phyloP scores from a whole-genome alignment of 1,140 invertebrate species.

The Drosophila quadrilineata region DNA sequence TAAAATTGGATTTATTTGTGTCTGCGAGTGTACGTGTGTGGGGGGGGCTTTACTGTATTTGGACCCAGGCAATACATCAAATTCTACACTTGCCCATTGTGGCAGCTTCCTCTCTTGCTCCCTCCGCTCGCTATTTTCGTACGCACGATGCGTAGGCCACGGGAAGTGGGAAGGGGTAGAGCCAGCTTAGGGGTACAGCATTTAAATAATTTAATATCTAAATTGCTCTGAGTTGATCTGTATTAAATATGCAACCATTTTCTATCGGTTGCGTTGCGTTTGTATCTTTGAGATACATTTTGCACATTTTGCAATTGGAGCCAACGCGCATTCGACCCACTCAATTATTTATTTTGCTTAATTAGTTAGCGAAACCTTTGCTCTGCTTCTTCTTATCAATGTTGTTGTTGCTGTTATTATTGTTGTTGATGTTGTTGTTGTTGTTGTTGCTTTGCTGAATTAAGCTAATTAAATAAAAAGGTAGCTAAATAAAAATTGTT shows the following conservation, averaged over 20 bases:
- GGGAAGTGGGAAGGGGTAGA: neutral
- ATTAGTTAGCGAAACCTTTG: constrained; percentile 46
- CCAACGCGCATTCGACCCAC: constrained; percentile 28
- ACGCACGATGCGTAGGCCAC: no score
- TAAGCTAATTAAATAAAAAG: constrained; percentile 74
- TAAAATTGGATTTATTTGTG: constrained; percentile 53
- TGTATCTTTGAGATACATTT: constrained; percentile 55
- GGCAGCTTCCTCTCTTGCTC: no score
- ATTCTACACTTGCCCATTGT: constrained; percentile 23
- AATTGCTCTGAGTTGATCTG: constrained; percentile 24
- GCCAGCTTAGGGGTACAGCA: constrained; percentile 5
- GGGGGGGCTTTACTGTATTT: constrained; percentile 27
- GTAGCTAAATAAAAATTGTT: constrained; percentile 14
- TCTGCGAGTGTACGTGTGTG: constrained; percentile 15
- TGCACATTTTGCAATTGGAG: constrained; percentile 52
- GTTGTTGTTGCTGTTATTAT: no score
- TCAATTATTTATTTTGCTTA: constrained; percentile 67
- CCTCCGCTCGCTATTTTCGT: no score
- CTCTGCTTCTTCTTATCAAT: no score
- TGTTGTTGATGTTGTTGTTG: no score
- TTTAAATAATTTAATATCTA: constrained; percentile 55
- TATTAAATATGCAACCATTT: constrained; percentile 60
- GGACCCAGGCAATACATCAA: constrained; percentile 48
- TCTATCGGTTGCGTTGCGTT: constrained; percentile 27
- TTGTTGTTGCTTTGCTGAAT: constrained; percentile 53